These are phyloP conservation scores for Oophaga pumilio DNA, from an alignment of 2,113 vertebrate species.

Conservation along the genomic window DNA sequence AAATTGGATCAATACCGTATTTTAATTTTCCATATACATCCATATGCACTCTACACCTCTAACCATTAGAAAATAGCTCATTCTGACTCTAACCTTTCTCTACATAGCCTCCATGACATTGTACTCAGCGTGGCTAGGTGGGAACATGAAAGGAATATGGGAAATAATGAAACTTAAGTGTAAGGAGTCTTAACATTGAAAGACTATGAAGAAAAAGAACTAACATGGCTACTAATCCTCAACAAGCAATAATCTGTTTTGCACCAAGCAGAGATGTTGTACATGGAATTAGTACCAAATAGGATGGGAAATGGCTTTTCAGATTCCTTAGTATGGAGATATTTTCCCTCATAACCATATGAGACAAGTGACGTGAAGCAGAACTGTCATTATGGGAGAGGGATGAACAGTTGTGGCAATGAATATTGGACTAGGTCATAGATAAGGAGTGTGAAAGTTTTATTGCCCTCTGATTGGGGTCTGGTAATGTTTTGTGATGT, in stretches of 20 bases:
- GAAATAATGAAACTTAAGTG: background rate
- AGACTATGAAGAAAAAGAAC: background rate
- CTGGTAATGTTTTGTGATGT: no score
- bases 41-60: slow-evolving; percentile 7
- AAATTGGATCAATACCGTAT: slow-evolving; percentile 39
- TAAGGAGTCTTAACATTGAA: background rate
- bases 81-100: background rate
- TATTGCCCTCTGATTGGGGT: no score
- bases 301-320: no score
- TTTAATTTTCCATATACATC: slow-evolving; percentile 47
- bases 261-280: slow-evolving; percentile 6
- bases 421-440: no score
- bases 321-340: no score
- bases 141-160: background rate
- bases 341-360: no score
- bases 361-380: no score
- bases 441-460: no score
- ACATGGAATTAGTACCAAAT: background rate
- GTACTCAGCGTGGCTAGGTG: background rate
- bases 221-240: background rate
- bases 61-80: slow-evolving; percentile 3
- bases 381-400: no score
- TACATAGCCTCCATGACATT: background rate
- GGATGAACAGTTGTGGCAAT: no score
- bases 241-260: background rate